Conservation (phyloP, 1,140 invertebrate species). For the Bombus terrestris region DNA sequence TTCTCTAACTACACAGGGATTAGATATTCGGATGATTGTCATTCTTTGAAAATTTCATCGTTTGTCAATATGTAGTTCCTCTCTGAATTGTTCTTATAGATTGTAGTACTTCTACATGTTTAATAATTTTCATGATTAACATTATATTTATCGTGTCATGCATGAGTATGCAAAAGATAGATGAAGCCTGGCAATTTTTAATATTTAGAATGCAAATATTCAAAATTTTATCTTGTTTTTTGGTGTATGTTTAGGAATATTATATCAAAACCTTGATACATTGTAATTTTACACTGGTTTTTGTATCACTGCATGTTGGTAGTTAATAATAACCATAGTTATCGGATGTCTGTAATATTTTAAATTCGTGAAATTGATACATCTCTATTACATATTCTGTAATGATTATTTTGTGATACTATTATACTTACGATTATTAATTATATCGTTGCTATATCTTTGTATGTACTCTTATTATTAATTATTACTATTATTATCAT, state of each 20-base stretch:
- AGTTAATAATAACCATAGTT: constrained; percentile 54
- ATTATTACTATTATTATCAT: constrained; percentile 50
- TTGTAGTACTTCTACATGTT: not conserved
- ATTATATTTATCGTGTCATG: constrained; percentile 5
- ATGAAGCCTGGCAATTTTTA: not conserved
- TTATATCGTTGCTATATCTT: constrained; percentile 62
- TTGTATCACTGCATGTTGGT: constrained; percentile 67
- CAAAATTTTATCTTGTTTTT: not conserved
- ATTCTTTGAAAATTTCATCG: not conserved
- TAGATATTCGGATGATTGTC: constrained; percentile 48
- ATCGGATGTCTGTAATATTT: constrained; percentile 53
- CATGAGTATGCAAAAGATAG: not conserved
- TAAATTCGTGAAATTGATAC: constrained; percentile 55
- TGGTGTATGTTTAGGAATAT: not conserved
- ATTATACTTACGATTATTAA: constrained; percentile 70
- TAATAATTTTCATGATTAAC: not conserved
- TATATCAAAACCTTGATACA: constrained; percentile 40
- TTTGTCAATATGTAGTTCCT: constrained; percentile 1
- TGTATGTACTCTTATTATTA: constrained; percentile 60
- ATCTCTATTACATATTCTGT: constrained; percentile 67
- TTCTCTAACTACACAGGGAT: constrained; percentile 28
- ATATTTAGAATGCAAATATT: not conserved
- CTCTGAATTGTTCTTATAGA: constrained; percentile 13
- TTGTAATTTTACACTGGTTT: constrained; percentile 50
- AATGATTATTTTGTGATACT: constrained; percentile 78